Evolutionary conservation across 2,797 vertebrate genomes (phyloP), one percentile per base, ranked within the genome.

Genomic region (Philypnodon macrostomus): DNA sequence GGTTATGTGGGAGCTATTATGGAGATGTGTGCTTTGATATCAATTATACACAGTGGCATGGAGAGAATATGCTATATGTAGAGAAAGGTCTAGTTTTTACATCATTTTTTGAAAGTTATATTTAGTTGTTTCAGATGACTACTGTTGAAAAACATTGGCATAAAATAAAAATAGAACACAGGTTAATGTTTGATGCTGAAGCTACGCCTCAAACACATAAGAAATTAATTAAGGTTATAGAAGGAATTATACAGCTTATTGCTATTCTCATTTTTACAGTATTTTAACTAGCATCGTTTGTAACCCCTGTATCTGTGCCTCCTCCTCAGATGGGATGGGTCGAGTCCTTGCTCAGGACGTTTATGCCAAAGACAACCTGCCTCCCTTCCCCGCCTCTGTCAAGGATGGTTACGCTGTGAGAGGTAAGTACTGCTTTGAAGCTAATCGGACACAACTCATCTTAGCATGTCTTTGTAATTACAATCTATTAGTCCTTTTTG

Each of bases 331-430:
- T 89, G 96, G 97, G 75, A 97, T 99, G 95, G 95, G 95, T 70
- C 90, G 97, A 87, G 97, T 99, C 71, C 93, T 99, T 79, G 95
- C 97, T 85, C 96, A 99, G 92, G 97, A 99, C 70, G 94, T 99
- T 80, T 99, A 97, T 85, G 96, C 97, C 91, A 99, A 98, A 94
- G 97, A 99, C 90, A 98, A 98, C 87, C 87, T 99, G 75, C 96
- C 97, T 50, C 97, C 96, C 10, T 99, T 98, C 73, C 96, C 97
- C 77, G 97, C 97, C 53, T 99, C 97, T 55, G 94, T 99, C 73
- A 99, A 99, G 88, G 97, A 99, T n/a, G 97, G 97, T 67, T 99
- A 99, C 10, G 96, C 97, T 87, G 97, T 99, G 76, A 92, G 96
- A 94, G 97, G 97, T 97, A 84, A 90, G 72, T n/a, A n/a, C n/a